Evolutionary conservation across 1,140 invertebrate genomes (phyloP).

Genomic region (Halictus rubicundus): DNA sequence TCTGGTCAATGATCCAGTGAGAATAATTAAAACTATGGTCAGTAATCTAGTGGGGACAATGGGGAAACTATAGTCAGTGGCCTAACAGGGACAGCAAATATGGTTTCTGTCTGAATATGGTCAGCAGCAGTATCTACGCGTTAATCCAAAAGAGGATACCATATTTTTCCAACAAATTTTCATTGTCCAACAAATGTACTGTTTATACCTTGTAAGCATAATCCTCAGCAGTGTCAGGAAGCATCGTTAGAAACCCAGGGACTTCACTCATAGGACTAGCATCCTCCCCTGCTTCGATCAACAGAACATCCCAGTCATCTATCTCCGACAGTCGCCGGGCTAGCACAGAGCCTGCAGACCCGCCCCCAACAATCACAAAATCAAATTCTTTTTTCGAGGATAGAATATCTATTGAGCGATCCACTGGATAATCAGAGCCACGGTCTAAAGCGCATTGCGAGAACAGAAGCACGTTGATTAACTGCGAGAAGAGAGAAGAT

Average conservation of each 20-base stretch:
- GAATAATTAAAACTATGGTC: no score
- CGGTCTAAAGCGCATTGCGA: conserved; percentile 80
- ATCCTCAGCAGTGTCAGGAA: conserved; percentile 82
- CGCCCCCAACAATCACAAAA: conserved; percentile 82
- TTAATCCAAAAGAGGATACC: no score
- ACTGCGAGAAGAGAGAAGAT: conserved; percentile 67
- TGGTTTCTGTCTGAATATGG: no score
- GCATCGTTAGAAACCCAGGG: conserved; percentile 79
- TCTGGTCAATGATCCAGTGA: no score
- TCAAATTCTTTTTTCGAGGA: conserved; percentile 76
- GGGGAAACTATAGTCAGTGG: no score
- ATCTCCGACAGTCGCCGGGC: conserved; percentile 83
- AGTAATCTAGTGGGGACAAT: no score
- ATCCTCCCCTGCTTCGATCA: conserved; percentile 83
- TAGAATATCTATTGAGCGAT: conserved; percentile 79
- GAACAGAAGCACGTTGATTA: conserved; percentile 79
- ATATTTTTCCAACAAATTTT: no score
- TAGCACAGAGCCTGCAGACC: conserved; percentile 85
- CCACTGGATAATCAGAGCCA: conserved; percentile 72
- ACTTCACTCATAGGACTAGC: conserved; percentile 77
- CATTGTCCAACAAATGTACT: neutral
- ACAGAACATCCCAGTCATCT: conserved; percentile 75
- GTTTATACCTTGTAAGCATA: conserved; percentile 83
- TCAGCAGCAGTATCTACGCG: no score
- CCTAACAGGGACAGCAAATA: no score